Evolutionary conservation across 2,797 vertebrate species (phyloP), one percentile per base, ranked within the genome.

Genomic region (Galago senegalensis): DNA sequence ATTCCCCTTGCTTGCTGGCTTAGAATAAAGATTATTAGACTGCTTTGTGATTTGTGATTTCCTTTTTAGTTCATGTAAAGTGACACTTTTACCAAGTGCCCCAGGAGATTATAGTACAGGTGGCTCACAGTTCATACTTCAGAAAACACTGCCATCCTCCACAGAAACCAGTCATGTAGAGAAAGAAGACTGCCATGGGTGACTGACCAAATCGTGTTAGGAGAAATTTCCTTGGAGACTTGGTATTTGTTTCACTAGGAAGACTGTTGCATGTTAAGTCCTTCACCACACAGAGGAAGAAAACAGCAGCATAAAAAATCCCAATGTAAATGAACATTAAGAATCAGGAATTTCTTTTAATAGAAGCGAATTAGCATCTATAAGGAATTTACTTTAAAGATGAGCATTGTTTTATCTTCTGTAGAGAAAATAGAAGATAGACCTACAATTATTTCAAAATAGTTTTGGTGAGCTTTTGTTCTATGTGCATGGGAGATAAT

Each of bases 161-260:
- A 46, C 0, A 76, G 53, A 86, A 91, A 91, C 4, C 20, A 21
- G 7, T 17, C 13, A 14, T 34, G 20, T 21, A 20, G 1, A 69
- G 40, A 49, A 88, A 82, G 25, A 76, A 0, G 0, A 12, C 23
- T 83, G 12, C 84, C 46, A 49, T 13, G 16, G 65, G 12, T 60
- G 43, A 89, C 20, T 84, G 46, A 61, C 65, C 72, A 84, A 77
- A 77, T 69, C 2, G 5, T 29, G 2, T 89, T 83, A 79, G 25
- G 27, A 72, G 13, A 90, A 88, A 90, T 83, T 40, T 91, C 53
- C 70, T 80, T 9, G 25, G 65, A 91, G 70, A 91, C 10, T 82
- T 65, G 23, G 1, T 85, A 46, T 95, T 85, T 84, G 13, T 84
- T 60, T 92, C 58, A 82, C 6, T 53, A 72, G 0, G 2, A 86